Evolutionary conservation across 1,140 invertebrate species (phyloP), one percentile per base, ranked within the genome.

Genomic region (Dendroctonus ponderosae): DNA sequence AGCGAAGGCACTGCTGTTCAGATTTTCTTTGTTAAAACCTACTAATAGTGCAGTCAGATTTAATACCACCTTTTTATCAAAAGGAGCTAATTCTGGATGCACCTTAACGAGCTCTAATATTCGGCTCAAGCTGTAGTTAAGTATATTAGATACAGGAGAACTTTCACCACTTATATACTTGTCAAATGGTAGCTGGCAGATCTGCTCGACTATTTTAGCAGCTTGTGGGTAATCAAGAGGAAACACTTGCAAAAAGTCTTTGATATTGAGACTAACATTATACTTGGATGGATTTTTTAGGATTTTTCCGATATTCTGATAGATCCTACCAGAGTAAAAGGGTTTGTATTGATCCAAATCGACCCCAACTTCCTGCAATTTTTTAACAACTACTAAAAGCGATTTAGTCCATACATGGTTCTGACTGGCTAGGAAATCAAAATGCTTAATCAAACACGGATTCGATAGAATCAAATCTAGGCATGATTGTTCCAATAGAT

Each of bases 381-480:
- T 12, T 44, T 40, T 7, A 41, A 65, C 42, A 5, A 62, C 15
- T 50, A 54, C 41, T 43, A 62, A 46, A 9, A 67, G n/a, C 14
- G 40, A 56, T 14, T 9, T 56, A 40, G 53, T 56, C 57, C 11
- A 44, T 46, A 14, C 3, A 46, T n/a, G 12, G 5, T 43, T 59
- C 26, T 14, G 14, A 15, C 44, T 26, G 39, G 11, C 0, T 56
- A 26, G 26, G 37, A 82, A 79, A 61, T 80, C 80, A 70, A 85
- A 86, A 71, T 82, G 82, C 70, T 83, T 78, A 5, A 87, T 69
- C 51, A 87, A 62, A 63, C 48, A 40, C 0, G 63, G 60, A 39
- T 73, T 67, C 8, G 44, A 60, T 39, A 73, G 66, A 42, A 73
- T 44, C 7, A 65, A 43, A 44, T 70, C 49, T 3, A 67, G 15